Evolutionary conservation across 2,888 invertebrate species (phyloP), one percentile per base, ranked within the genome.

Genomic region (Thyatira batis): DNA sequence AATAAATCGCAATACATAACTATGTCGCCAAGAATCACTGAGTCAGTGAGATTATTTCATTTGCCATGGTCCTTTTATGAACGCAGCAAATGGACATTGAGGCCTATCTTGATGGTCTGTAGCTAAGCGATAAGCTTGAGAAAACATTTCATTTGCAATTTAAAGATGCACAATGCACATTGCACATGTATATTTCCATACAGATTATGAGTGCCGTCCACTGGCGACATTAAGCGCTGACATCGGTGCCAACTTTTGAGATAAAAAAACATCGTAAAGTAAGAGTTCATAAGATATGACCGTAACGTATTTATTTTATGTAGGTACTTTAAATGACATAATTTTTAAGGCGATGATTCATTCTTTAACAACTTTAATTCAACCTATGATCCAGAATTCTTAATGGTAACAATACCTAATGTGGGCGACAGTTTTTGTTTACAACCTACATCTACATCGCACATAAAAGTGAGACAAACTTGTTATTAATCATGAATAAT

Each of bases 71-170:
- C 75, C 74, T 78, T 82, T 80, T 80, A 73, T 68, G 67, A 70
- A 56, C 67, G 60, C 64, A 68, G 71, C 76, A 76, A 79, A 78
- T 73, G 73, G 76, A 67, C 72, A 66, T 65, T 61, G 58, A 59
- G 62, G 57, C 60, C 60, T 74, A 80, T 77, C 78, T 77, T 76
- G 79, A 84, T 84, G 74, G 70, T 65, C 69, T 72, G 71, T 74
- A 54, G 66, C 73, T 60, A 71, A 71, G 71, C 76, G 80, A 80
- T 84, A 78, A 79, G 76, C 78, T 72, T 75, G 71, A 77, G 80
- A 80, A 78, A 73, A 77, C 71, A 74, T 80, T 78, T 76, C 73
- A 78, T 82, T 78, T 79, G 76, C 74, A 73, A 78, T 79, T 76
- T 73, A 69, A 59, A 69, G 73, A 63, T 55, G 60, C 57, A 58